Evolutionary conservation across 2,888 invertebrate species (phyloP).

Genomic region (Cremastinae sp.): DNA sequence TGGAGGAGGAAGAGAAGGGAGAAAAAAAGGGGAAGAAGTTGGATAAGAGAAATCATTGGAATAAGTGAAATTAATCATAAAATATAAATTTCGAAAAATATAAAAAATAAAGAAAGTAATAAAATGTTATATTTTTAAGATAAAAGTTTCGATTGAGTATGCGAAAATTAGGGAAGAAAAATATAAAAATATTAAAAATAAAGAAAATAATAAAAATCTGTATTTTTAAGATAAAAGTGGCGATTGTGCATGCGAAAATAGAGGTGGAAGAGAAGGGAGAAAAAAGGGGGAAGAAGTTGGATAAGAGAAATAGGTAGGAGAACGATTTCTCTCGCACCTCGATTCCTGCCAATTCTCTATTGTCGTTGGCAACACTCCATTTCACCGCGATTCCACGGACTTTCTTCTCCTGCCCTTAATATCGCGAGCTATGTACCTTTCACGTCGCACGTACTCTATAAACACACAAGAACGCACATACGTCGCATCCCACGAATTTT

Average conservation of each 20-base stretch:
- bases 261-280: not conserved
- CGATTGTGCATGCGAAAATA: not conserved
- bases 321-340: slow-evolving; percentile 60
- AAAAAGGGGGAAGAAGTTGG: slow-evolving; percentile 23
- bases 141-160: not conserved
- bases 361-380: slow-evolving; percentile 75
- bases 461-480: not conserved
- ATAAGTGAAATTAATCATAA: too few species aligned
- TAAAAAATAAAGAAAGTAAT: too few species aligned
- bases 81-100: too few species aligned
- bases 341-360: slow-evolving; percentile 75
- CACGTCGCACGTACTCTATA: not conserved
- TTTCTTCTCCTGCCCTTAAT: slow-evolving; percentile 38
- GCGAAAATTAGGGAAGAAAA: too few species aligned
- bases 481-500: not conserved
- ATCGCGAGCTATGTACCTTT: slow-evolving; percentile 11
- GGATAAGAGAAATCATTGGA: slow-evolving; percentile 33
- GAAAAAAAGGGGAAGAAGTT: slow-evolving; percentile 14
- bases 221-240: slow-evolving; percentile 10
- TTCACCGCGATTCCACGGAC: slow-evolving; percentile 48
- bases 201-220: too few species aligned
- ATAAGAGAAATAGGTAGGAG: slow-evolving; percentile 29
- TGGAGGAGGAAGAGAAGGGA: not conserved
- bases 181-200: too few species aligned
- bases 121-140: slow-evolving; percentile 5